Percentiles rank a stretch among this genome's conserved stretches.
phyloP scores from a whole-genome alignment of 1,140 invertebrate species.

The Aphis gossypii region DNA sequence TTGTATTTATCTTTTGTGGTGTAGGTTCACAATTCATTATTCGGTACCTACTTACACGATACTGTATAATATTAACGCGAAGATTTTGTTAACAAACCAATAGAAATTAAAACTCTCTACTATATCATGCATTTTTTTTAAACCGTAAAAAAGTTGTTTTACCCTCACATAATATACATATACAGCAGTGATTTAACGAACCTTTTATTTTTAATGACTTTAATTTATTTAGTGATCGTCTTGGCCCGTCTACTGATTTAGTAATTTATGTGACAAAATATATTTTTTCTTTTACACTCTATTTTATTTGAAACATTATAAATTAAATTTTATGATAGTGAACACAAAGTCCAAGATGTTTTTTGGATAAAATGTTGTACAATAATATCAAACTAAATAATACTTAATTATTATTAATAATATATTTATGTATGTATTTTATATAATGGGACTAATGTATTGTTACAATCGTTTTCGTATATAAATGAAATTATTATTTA shows the following conservation, averaged over 20 bases:
- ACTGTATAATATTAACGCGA: background rate
- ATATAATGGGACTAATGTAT: background rate
- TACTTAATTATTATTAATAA: background rate
- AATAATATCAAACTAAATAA: background rate
- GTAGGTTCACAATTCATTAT: background rate
- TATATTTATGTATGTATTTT: background rate
- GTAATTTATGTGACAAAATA: background rate
- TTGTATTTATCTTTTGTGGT: slow-evolving; percentile 14
- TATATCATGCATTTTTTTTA: background rate
- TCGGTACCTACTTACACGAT: background rate
- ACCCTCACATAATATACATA: background rate
- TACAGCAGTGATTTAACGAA: slow-evolving; percentile 1
- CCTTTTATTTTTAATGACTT: slow-evolving; percentile 27
- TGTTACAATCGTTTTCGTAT: background rate
- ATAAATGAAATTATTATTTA: background rate
- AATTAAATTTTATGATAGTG: background rate
- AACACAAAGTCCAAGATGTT: background rate
- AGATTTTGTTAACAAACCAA: background rate
- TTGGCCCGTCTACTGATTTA: background rate
- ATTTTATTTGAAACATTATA: background rate
- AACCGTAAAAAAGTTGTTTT: background rate
- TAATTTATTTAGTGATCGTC: slow-evolving; percentile 13
- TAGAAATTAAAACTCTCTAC: background rate
- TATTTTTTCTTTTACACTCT: background rate
- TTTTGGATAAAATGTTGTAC: background rate